phyloP scores from a whole-genome alignment of 2,797 vertebrate genomes.

The Helostoma temminkii region DNA sequence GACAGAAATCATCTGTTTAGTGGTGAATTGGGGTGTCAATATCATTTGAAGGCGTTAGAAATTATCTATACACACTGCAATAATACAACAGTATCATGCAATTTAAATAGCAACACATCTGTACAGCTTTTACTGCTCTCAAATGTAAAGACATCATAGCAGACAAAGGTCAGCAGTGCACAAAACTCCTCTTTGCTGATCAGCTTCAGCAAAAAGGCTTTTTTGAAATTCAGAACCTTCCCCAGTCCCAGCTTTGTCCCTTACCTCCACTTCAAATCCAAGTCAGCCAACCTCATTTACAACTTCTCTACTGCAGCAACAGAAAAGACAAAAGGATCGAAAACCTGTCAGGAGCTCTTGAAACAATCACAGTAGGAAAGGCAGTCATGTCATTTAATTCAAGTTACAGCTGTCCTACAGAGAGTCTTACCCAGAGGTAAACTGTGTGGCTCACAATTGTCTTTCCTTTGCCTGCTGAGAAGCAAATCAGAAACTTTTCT shows the following conservation, averaged over 20 bases:
- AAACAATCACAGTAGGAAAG: too few species aligned
- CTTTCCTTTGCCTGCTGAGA: background rate
- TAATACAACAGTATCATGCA: background rate
- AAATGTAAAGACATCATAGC: background rate
- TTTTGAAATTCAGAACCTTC: constrained; percentile 32
- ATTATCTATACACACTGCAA: constrained; percentile 32
- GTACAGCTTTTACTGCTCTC: constrained; percentile 3
- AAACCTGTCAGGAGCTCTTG: constrained; percentile 18
- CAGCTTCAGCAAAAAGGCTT: constrained; percentile 25
- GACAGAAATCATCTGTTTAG: constrained; percentile 55
- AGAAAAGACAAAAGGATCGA: background rate
- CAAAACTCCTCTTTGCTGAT: constrained; percentile 34
- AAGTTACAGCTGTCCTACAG: background rate
- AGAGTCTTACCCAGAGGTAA: too few species aligned
- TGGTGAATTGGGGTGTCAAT: constrained; percentile 33
- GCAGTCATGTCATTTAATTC: constrained; percentile 1
- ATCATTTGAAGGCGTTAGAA: constrained; percentile 43
- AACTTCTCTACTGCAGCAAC: constrained; percentile 23
- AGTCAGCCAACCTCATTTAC: constrained; percentile 44
- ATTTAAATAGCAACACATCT: constrained; percentile 8
- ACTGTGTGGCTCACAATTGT: too few species aligned
- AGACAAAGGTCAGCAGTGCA: constrained; percentile 18
- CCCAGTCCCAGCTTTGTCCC: constrained; percentile 4
- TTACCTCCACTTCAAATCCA: constrained; percentile 19
- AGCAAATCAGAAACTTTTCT: too few species aligned